Base-by-base conservation (phyloP, 1,140 invertebrate species). In the Cardiocondyla obscurior region DNA sequence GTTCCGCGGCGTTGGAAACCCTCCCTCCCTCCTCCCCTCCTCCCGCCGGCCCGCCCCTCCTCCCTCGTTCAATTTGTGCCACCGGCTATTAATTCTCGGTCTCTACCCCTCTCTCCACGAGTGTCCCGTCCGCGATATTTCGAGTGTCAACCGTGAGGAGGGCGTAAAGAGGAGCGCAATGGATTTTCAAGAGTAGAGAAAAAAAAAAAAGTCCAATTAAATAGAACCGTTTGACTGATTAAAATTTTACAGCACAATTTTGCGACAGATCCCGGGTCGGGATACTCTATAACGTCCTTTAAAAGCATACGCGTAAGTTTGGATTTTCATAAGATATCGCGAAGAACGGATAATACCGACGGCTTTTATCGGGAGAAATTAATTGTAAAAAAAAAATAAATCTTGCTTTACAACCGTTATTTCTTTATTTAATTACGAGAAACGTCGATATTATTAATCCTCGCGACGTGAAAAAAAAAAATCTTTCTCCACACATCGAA, bases 11-110 rank as follows among this genome's bases (percentile, higher is more conserved):
- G 90, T 90, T 90, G 79, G 81, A 91, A 88, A 85, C 88, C 88
- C 92, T 39, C 10, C 25, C 89, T 84, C 87, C 5, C 82, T 91
- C 85, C 90, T 39, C 39, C 55, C 89, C 85, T 88, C 85, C 91
- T 85, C 91, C 92, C 92, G 89, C 90, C 84, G 89, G 89, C 90
- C n/a, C n/a, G n/a, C n/a, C n/a, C 5, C 82, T 91, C 85, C 90
- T 39, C 39, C 55, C 89, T 85, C 89, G 85, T 92, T 85, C 91
- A 93, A 93, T 94, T 93, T 93, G 90, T 90, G 90, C 92, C 92
- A 89, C 90, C 84, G 89, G 89, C 90, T 93, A 94, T 93, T 93
- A 93, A 93, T 93, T 92, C 89, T 73, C 85, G 85, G 30, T 86
- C 82, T 81, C 81, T 85, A 76, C 72, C 67, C 70, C 64, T 62